Base-by-base conservation (phyloP, 2,797 vertebrate genomes). In the Myripristis jacobus region DNA sequence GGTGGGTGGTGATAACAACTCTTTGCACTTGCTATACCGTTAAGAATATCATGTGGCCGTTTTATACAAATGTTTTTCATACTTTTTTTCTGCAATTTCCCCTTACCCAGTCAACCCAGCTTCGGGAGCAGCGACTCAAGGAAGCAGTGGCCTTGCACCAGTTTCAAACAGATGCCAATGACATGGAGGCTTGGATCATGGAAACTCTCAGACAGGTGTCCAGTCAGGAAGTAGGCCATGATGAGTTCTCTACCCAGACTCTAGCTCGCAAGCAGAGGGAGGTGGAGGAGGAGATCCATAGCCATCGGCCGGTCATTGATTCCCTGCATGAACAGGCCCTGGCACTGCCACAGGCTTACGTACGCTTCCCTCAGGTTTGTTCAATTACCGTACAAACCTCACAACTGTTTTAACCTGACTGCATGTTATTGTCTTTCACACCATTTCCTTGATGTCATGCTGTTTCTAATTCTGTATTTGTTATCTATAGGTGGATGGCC, bases 201-300 rank as follows among this genome's bases (percentile, higher is more conserved):
- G 97, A 98, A 43, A 94, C 96, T 0, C 86, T 96, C 19, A 92
- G 96, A 55, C 93, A 97, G 73, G 96, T 96, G 27, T 96, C 96
- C 58, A 96, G 94, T 88, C 92, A 94, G 0, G 97, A 99, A 64
- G 86, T 97, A 9, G 97, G 97, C 18, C 97, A 96, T 0, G 97
- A 98, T 1, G 96, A 98, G 80, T 96, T 96, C 78, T 98, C 97
- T 24, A 97, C 97, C 1, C 96, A 95, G 72, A 96, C 96, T 12
- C 79, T 99, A 41, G 94, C 94, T 78, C 94, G 95, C 78, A 97
- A 98, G 62, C 96, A 98, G 88, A 95, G 96, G 53, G 96, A 98
- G 62, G 92, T 98, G 56, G 95, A 97, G 24, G 97, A 98, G 71
- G 97, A 99, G 88, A 93, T 98, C 75, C 94, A 95, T 63, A 96